Evolutionary conservation across 2,113 vertebrate species (phyloP).

Genomic region (Philantomba maxwellii): DNA sequence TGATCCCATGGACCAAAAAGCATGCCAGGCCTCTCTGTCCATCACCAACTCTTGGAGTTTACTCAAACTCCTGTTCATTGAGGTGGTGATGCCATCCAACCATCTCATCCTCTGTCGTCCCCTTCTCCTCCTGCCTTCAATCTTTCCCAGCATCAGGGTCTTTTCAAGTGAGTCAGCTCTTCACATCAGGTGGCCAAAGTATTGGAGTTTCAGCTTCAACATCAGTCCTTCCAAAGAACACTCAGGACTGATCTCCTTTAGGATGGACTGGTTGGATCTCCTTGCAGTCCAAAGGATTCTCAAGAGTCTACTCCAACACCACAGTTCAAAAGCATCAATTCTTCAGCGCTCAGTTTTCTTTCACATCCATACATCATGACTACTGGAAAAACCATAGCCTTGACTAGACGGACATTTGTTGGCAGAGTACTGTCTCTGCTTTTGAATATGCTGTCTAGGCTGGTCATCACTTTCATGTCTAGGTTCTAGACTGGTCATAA

Average conservation of each 20-base stretch:
- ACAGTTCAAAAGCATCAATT: not conserved
- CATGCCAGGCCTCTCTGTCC: not conserved
- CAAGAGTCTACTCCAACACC: not conserved
- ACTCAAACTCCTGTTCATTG: not conserved
- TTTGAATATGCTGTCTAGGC: not conserved
- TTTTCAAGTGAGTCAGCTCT: not conserved
- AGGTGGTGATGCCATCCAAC: not conserved
- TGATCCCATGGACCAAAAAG: not conserved
- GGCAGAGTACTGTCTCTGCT: not conserved
- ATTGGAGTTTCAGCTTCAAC: not conserved
- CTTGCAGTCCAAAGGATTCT: not conserved
- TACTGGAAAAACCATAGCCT: not conserved
- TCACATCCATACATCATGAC: not conserved
- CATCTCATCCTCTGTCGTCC: not conserved
- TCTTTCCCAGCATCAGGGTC: not conserved
- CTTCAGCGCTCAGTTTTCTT: not conserved
- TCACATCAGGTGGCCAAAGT: not conserved
- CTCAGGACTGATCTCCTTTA: not conserved
- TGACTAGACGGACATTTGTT: not conserved
- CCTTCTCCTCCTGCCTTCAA: not conserved
- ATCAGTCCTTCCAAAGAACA: not conserved
- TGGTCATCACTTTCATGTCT: not conserved
- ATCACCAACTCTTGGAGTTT: not conserved
- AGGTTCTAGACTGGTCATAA: not conserved
- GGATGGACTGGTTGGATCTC: not conserved